These are phyloP conservation scores for Ylistrum balloti DNA, from an alignment of 1,140 invertebrate genomes.

Conservation along the genomic window DNA sequence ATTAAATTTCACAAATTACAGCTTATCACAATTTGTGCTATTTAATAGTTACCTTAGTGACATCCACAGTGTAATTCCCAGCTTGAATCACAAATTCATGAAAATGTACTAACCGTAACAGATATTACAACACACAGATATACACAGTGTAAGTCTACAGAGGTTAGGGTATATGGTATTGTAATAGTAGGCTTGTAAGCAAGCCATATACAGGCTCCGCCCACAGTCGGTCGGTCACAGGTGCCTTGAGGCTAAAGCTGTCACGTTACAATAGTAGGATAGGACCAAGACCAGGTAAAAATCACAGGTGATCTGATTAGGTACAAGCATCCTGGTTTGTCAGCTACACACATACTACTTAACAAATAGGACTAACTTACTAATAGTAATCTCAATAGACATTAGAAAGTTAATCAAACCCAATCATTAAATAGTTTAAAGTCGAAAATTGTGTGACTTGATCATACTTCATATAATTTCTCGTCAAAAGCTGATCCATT, in stretches of 20 bases:
- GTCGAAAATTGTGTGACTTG: neutral
- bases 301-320: conserved; percentile 31
- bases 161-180: neutral
- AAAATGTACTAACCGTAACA: neutral
- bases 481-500: neutral
- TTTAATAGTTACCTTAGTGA: neutral
- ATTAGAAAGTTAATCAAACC: neutral
- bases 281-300: conserved; percentile 1
- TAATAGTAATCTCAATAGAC: neutral
- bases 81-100: neutral
- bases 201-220: neutral
- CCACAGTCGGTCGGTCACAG: conserved; percentile 7
- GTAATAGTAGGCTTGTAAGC: neutral
- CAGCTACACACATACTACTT: neutral
- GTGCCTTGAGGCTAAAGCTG: conserved; percentile 3
- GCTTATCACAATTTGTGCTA: neutral
- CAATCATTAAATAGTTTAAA: neutral
- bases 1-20: neutral
- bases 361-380: neutral
- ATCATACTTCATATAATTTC: too few relatives aligned
- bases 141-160: neutral
- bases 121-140: neutral
- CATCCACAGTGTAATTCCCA: neutral
- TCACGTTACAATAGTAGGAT: neutral
- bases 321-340: neutral